phyloP scores from a whole-genome alignment of 2,888 invertebrate genomes.

The Drosophila glabriapex region DNA sequence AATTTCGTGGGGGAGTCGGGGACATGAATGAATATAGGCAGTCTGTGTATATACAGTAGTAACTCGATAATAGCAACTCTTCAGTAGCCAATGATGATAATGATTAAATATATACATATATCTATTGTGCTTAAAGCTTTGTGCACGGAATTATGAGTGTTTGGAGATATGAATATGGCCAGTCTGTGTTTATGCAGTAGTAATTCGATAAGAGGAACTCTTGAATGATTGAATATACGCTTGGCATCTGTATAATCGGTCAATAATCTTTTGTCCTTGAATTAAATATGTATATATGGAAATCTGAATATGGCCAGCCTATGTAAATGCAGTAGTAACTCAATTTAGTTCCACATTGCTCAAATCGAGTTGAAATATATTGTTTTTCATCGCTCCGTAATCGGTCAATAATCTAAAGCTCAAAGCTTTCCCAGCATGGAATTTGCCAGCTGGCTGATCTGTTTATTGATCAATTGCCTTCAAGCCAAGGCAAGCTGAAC shows the following conservation, averaged over 20 bases:
- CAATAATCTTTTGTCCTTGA: not conserved
- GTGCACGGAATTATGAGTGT: not conserved
- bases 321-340: not conserved
- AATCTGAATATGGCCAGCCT: not conserved
- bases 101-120: not conserved
- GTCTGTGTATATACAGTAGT: constrained; percentile 2
- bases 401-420: not conserved
- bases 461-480: constrained; percentile 61
- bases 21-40: constrained; percentile 11
- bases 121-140: not conserved
- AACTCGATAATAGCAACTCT: not conserved
- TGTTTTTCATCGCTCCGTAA: not conserved
- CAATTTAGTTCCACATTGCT: not conserved
- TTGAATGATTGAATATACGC: not conserved
- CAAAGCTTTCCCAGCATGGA: constrained; percentile 33
- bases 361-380: not conserved
- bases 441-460: constrained; percentile 34
- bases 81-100: not conserved
- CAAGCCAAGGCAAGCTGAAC: constrained; percentile 8
- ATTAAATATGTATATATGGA: not conserved
- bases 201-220: not conserved
- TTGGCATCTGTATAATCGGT: not conserved
- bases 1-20: constrained; percentile 37
- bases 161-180: not conserved
- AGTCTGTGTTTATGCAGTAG: not conserved